Conservation (phyloP, 2,888 invertebrate species). For the Octonoba sinensis region DNA sequence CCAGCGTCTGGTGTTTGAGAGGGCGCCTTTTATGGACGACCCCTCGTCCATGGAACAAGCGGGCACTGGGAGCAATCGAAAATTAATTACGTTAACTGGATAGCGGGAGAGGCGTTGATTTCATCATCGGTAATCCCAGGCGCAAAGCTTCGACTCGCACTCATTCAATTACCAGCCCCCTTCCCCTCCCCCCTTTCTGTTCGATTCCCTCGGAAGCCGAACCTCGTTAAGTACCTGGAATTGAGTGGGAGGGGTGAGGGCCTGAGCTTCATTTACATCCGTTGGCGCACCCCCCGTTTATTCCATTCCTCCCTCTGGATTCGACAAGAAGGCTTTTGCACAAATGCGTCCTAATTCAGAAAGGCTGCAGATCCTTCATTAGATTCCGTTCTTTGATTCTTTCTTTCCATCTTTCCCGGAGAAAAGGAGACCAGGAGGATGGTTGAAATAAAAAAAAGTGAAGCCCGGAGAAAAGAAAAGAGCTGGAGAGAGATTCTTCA, state of each 20-base stretch:
- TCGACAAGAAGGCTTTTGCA: constrained; percentile 43
- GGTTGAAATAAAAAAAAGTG: constrained; percentile 17
- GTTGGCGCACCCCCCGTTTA: constrained; percentile 17
- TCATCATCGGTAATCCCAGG: constrained; percentile 64
- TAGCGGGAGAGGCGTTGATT: constrained; percentile 63
- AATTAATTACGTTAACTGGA: constrained; percentile 65
- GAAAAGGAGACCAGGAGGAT: constrained; percentile 21
- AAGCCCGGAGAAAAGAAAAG: constrained; percentile 21
- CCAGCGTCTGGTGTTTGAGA: too few relatives aligned
- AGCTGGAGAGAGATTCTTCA: constrained; percentile 18
- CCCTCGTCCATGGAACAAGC: constrained; percentile 17
- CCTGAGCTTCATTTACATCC: constrained; percentile 62
- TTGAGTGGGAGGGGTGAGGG: constrained; percentile 40
- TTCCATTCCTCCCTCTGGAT: constrained; percentile 10
- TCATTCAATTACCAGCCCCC: constrained; percentile 32
- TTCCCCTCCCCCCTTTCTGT: background rate
- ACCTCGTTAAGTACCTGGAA: constrained; percentile 64
- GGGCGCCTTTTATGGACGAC: constrained; percentile 35
- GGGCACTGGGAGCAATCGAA: constrained; percentile 58
- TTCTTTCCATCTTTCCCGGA: constrained; percentile 40
- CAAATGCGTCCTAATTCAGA: constrained; percentile 60
- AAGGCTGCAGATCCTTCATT: constrained; percentile 58
- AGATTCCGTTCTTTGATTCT: constrained; percentile 63
- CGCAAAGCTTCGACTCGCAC: constrained; percentile 50
- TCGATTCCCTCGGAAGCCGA: constrained; percentile 11